Evolutionary conservation across 2,888 invertebrate genomes (phyloP), one percentile per base, ranked within the genome.

Genomic region (Fragum fragum): DNA sequence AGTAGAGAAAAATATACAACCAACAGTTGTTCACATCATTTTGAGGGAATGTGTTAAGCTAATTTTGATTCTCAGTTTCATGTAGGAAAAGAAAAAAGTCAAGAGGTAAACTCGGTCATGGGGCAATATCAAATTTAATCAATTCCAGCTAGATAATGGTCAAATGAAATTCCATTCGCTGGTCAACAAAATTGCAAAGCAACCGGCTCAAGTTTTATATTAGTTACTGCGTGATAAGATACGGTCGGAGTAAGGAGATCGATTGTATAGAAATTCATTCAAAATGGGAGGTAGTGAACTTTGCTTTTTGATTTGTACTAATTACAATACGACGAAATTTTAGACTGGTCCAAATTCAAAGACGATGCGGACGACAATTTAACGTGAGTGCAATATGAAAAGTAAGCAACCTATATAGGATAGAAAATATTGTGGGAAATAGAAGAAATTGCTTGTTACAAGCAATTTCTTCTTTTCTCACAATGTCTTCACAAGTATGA

Each of bases 61-160:
- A 1, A 26, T 21, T 57, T 26, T 3, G 23, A 18, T 2, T 21
- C 14, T 7, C 14, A 21, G 14, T 23, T 61, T 61, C 32, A 23
- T 5, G 7, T 23, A 3, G 26, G 26, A 21, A 57, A 57, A 57
- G 26, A 23, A 57, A 57, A 57, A 57, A 26, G 57, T 21, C 57
- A 26, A 26, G 23, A 26, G 57, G 14, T 61, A 18, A 66, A 66
- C 18, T 42, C 66, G 66, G 42, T 21, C 42, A 16, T 39, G 26
- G 66, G 42, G 42, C 66, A 32, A 66, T 66, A 66, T 42, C 23
- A 66, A 66, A 66, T 66, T 66, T 42, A 66, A 66, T 66, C 66
- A 66, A 66, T 66, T 66, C 66, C 23, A 32, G 16, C 36, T 29
- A 66, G 66, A 66, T 66, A 66, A 23, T 66, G 66, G 66, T 42